Conservation (phyloP, 2,113 vertebrate genomes). For the Melanotaenia duboulayi region DNA sequence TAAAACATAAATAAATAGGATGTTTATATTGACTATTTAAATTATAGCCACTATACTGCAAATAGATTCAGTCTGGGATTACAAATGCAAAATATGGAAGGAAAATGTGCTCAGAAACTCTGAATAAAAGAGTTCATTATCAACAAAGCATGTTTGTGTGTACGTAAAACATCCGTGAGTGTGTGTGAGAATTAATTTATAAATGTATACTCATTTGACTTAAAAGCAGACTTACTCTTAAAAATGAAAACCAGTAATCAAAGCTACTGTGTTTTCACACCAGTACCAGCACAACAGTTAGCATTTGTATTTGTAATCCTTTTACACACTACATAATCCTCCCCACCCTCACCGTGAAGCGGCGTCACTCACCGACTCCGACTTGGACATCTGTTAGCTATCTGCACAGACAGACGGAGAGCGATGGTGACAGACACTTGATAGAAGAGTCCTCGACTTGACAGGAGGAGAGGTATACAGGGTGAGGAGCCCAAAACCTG, state of each 20-base stretch:
- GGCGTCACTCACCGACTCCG: slow-evolving; percentile 45
- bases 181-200: not conserved
- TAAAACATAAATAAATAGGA: no score
- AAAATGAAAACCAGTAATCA: slow-evolving; percentile 24
- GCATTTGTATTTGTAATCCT: slow-evolving; percentile 67
- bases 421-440: slow-evolving; percentile 54
- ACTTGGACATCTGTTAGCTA: slow-evolving; percentile 63
- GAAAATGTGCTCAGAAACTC: not conserved
- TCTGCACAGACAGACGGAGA: slow-evolving; percentile 42
- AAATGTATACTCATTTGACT: slow-evolving; percentile 13
- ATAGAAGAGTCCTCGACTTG: slow-evolving; percentile 60
- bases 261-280: slow-evolving; percentile 20
- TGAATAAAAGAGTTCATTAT: not conserved
- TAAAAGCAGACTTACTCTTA: slow-evolving; percentile 8
- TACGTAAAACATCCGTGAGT: not conserved
- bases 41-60: no score
- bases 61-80: not conserved
- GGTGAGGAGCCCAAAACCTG: slow-evolving; percentile 47
- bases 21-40: no score
- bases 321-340: slow-evolving; percentile 66
- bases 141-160: not conserved
- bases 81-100: not conserved
- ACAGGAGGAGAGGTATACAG: slow-evolving; percentile 45
- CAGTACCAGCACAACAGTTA: slow-evolving; percentile 24
- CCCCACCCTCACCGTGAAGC: slow-evolving; percentile 24